A percentile compares a stretch with the other conserved stretches of the same genome.
phyloP scores from a whole-genome alignment of 2,113 vertebrate species.

The Cepphus grylle region DNA sequence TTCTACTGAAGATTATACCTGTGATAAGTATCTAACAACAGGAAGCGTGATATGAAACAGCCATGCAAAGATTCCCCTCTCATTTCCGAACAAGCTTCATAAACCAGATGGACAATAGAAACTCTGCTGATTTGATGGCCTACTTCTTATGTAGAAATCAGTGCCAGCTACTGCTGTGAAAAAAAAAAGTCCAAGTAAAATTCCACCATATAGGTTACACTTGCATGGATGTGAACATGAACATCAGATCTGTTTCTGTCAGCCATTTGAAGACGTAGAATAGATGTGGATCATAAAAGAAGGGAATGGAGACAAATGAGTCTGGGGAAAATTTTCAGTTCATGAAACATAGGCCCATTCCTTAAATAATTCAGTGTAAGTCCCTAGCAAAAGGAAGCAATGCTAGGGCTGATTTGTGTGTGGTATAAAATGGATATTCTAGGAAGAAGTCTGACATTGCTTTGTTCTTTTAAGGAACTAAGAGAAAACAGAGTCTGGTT shows the following conservation, averaged over 20 bases:
- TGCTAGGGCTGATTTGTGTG: not conserved
- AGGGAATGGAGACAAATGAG: not conserved
- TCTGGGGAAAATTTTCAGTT: not conserved
- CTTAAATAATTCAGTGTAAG: not conserved
- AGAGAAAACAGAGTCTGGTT: not conserved
- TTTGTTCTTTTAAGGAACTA: not conserved
- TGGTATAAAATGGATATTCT: not conserved
- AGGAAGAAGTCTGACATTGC: not conserved
- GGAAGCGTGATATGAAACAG: not conserved
- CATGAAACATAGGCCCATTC: not conserved
- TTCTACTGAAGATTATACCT: not conserved
- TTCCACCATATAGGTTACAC: not conserved
- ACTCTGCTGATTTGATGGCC: not conserved
- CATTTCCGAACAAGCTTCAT: not conserved
- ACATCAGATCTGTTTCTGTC: not conserved
- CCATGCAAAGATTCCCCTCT: not conserved
- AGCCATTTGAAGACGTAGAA: not conserved
- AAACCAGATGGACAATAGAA: not conserved
- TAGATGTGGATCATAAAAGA: not conserved
- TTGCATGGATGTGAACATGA: not conserved
- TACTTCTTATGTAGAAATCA: not conserved
- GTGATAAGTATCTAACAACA: not conserved
- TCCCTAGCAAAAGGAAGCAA: not conserved
- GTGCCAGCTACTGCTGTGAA: not conserved
- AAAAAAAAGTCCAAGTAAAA: not conserved